Evolutionary conservation across 2,888 invertebrate genomes (phyloP).

Genomic region (Himalopsyche kuldschensis): DNA sequence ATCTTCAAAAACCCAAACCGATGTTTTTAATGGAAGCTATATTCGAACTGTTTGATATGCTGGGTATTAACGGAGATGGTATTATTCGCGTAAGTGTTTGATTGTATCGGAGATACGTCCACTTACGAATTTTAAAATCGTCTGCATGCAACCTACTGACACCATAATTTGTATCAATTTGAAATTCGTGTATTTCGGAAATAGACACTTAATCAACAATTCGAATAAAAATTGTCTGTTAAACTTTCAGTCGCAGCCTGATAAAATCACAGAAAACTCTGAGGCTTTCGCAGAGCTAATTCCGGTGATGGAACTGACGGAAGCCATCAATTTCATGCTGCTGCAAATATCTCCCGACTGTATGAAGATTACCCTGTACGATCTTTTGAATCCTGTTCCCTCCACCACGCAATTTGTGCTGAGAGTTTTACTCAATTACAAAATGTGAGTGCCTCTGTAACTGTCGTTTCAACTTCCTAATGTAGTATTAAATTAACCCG

Average conservation of each 20-base stretch:
- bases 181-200: too few relatives aligned
- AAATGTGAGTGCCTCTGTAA: not conserved
- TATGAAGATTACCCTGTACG: conserved; percentile 6
- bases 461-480: too few relatives aligned
- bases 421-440: not conserved
- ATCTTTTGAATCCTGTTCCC: conserved; percentile 13
- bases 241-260: not conserved
- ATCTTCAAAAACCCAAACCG: conserved; percentile 17
- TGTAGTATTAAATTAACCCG: too few relatives aligned
- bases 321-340: conserved; percentile 18
- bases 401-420: not conserved
- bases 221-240: not conserved
- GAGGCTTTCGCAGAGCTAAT: conserved; percentile 3
- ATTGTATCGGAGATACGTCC: too few relatives aligned
- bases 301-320: conserved; percentile 15
- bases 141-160: too few relatives aligned
- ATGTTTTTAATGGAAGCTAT: conserved; percentile 22
- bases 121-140: too few relatives aligned
- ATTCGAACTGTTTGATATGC: conserved; percentile 23
- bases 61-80: conserved; percentile 18
- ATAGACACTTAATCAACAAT: too few relatives aligned
- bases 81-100: conserved; percentile 16
- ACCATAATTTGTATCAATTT: too few relatives aligned
- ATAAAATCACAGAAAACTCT: not conserved
- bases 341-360: not conserved